phyloP scores from a whole-genome alignment of 1,140 invertebrate species.

The Aphis craccivora region DNA sequence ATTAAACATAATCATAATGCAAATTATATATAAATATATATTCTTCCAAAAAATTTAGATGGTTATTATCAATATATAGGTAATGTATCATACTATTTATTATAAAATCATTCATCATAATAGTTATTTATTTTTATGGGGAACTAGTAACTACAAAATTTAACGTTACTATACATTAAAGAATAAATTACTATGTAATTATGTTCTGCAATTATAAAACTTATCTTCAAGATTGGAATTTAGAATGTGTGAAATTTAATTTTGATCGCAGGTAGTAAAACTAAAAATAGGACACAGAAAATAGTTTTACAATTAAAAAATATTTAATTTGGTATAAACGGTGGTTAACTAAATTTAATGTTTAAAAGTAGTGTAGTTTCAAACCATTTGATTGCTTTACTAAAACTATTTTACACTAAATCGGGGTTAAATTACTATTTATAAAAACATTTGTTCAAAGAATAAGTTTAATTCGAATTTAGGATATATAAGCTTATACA shows the following conservation, averaged over 20 bases:
- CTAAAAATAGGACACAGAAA: neutral
- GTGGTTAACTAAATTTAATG: neutral
- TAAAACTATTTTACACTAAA: neutral
- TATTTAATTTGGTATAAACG: neutral
- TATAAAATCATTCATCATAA: neutral
- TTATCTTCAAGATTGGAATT: neutral
- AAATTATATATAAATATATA: neutral
- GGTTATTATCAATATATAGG: neutral
- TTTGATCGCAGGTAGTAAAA: neutral
- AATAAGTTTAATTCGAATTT: neutral
- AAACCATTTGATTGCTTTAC: neutral
- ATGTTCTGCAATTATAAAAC: neutral
- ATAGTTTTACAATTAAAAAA: neutral
- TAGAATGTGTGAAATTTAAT: neutral
- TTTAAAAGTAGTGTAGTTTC: neutral
- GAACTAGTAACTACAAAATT: constrained; percentile 2
- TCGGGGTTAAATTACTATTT: neutral
- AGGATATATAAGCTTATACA: neutral
- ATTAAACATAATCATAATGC: constrained; percentile 13
- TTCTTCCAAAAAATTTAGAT: neutral
- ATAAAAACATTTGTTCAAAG: neutral
- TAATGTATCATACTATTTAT: neutral
- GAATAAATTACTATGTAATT: neutral
- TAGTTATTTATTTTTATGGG: constrained; percentile 2
- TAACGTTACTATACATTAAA: neutral